These are phyloP conservation scores for Venturia canescens DNA, from an alignment of 1,140 invertebrate genomes.

Conservation along the genomic window DNA sequence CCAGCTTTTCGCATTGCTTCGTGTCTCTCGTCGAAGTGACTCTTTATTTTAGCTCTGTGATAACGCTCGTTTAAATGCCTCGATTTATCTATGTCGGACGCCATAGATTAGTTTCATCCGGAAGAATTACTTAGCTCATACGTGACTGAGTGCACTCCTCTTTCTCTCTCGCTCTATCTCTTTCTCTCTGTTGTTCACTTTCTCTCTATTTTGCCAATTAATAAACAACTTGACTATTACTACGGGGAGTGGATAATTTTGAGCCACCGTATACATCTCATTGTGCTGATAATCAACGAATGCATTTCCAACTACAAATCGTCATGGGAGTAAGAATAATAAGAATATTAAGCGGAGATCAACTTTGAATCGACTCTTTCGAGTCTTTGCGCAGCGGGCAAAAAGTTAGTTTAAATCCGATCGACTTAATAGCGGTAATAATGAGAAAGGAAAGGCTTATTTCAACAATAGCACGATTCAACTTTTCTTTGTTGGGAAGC, in stretches of 20 bases:
- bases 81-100: slow-evolving; percentile 32
- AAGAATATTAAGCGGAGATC: neutral
- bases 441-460: too few species aligned
- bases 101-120: slow-evolving; percentile 45
- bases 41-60: slow-evolving; percentile 1
- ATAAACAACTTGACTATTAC: slow-evolving; percentile 41
- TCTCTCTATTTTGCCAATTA: slow-evolving; percentile 32
- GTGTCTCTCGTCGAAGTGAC: neutral
- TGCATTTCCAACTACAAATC: neutral
- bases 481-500: too few species aligned
- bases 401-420: too few species aligned
- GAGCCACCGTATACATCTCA: neutral
- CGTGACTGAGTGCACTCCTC: slow-evolving; percentile 23
- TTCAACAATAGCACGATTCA: too few species aligned
- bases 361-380: too few species aligned
- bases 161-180: neutral
- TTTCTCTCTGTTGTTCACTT: slow-evolving; percentile 2
- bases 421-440: too few species aligned
- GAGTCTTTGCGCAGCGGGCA: too few species aligned
- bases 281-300: neutral
- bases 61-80: slow-evolving; percentile 17
- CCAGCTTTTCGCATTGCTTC: neutral
- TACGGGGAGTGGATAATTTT: slow-evolving; percentile 40
- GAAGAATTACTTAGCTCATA: slow-evolving; percentile 44
- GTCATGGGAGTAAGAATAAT: too few species aligned